Evolutionary conservation across 35 echinoderm and acorn worm species (phyloP), one percentile per base, ranked within the genome.

Genomic region (Anneissia japonica): DNA sequence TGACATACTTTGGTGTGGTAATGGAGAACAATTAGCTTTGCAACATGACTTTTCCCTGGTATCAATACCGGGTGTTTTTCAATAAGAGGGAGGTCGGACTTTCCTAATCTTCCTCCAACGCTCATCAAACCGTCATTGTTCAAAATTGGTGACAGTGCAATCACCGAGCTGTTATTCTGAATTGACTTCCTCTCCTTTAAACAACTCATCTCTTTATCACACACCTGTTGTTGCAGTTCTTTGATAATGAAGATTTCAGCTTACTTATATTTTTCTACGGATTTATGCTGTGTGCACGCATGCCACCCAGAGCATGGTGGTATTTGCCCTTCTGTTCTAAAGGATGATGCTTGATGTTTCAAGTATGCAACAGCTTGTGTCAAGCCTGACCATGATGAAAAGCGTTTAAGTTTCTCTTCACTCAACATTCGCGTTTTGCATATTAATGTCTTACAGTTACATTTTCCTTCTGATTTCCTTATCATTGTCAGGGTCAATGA

Each of bases 401-500:
- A 86, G 34, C 73, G 23, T 21, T 90, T 78, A 46, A 90, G 85
- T 30, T 77, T 77, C 26, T 79, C 83, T 73, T 35, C 39, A 4
- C 38, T 32, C 12, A 89, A 40, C 46, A 28, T 16, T 73, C 34
- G 12, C 39, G 26, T 34, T n/a, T n/a, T n/a, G n/a, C 5, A 11
- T 36, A 34, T 77, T 32, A 35, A n/a, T 19, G 4, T 40, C 37
- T 72, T 30, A 72, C 6, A 88, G 0, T 33, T 32, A 29, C 29
- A 55, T 11, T 9, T 32, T 34, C 21, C 51, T 33, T n/a, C n/a
- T n/a, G n/a, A n/a, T n/a, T n/a, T n/a, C n/a, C 37, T 73, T 46
- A n/a, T n/a, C n/a, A 16, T 81, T 84, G 26, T 91, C 89, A 32
- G 83, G 84, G 79, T 91, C 89, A 81, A 81, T 30, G 64, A 82